Conservation (phyloP, 2,797 vertebrate species). For the Pseudomugil gertrudae region DNA sequence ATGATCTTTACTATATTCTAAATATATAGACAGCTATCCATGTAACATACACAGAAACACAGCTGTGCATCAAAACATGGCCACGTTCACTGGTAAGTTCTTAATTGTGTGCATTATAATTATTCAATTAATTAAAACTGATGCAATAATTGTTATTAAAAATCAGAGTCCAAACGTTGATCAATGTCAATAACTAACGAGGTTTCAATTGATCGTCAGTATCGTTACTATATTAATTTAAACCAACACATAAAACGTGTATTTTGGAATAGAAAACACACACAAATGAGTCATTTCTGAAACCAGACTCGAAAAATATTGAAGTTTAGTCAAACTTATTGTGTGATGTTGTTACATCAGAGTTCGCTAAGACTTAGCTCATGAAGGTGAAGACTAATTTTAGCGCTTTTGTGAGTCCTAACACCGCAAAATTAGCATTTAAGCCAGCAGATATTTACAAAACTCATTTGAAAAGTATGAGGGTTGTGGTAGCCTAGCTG, state of each 20-base stretch:
- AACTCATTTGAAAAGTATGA: rapidly evolving
- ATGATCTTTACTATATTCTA: too few species aligned
- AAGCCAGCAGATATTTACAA: neutral
- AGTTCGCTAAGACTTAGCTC: conserved; percentile 11
- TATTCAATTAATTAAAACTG: too few species aligned
- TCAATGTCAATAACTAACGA: too few species aligned
- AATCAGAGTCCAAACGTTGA: too few species aligned
- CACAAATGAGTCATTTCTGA: neutral
- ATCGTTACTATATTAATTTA: too few species aligned
- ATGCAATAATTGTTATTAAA: too few species aligned
- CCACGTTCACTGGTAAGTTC: too few species aligned
- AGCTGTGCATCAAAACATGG: too few species aligned
- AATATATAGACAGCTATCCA: too few species aligned
- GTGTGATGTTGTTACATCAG: conserved; percentile 49
- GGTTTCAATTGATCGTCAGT: too few species aligned
- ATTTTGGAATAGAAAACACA: neutral
- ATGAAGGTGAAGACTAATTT: conserved; percentile 3
- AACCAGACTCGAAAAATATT: neutral
- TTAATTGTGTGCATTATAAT: too few species aligned
- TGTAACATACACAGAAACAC: too few species aligned
- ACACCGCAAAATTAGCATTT: neutral
- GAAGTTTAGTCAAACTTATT: neutral
- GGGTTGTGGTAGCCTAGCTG: rapidly evolving
- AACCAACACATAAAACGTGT: neutral
- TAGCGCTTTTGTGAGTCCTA: neutral